These are phyloP conservation scores for Hydractinia symbiolongicarpus DNA, from an alignment of 30 jellyfish, hydroid and myxozoan genomes.

Conservation along the genomic window DNA sequence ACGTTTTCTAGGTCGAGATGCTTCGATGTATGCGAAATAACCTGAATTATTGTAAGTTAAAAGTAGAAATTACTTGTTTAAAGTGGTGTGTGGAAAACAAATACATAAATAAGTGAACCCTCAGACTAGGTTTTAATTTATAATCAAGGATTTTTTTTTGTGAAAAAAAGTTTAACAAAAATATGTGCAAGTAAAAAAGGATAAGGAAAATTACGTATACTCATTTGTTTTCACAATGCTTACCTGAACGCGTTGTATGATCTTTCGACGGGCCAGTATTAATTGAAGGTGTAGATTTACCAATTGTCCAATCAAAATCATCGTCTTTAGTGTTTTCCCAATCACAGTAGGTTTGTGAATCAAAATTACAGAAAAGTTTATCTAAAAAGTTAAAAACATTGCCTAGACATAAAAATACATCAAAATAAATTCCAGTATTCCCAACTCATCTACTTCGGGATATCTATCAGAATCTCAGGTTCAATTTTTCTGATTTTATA, in stretches of 20 bases:
- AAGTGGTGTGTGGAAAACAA: background rate
- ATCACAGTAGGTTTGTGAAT: constrained; percentile 40
- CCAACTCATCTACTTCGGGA: no score
- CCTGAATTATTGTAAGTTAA: constrained; percentile 16
- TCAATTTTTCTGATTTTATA: no score
- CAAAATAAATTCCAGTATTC: no score
- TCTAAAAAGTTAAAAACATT: constrained; percentile 20
- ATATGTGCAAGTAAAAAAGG: no score
- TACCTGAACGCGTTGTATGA: constrained; percentile 55
- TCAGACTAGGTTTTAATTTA: no score
- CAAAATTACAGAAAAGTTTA: constrained; percentile 65
- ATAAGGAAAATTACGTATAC: no score
- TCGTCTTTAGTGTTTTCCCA: constrained; percentile 56
- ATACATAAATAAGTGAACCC: no score
- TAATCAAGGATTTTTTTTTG: no score
- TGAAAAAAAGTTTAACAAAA: no score
- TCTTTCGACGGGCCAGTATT: constrained; percentile 75
- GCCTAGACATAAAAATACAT: no score
- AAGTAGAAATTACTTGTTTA: background rate
- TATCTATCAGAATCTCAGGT: no score
- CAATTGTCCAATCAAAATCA: constrained; percentile 73
- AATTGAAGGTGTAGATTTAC: constrained; percentile 62
- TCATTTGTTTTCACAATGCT: background rate
- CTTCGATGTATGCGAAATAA: constrained; percentile 75
- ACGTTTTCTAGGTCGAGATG: constrained; percentile 56